Percentiles rank a stretch among this genome's conserved stretches.
Conservation (phyloP, 2,888 invertebrate species). For the Trisateles emortualis region DNA sequence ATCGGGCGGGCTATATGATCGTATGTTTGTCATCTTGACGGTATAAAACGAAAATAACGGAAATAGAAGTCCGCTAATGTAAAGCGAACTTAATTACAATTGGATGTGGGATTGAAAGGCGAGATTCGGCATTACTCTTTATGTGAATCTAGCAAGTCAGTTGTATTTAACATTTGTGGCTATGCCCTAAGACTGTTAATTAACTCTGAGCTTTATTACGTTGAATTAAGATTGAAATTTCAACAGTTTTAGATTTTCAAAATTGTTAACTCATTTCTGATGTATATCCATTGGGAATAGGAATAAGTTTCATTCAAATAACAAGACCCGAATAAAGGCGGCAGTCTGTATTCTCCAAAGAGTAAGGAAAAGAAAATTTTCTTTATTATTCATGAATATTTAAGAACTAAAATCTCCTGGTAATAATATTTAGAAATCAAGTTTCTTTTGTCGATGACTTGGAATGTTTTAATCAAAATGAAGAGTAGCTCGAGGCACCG, state of each 20-base stretch:
- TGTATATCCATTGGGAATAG: slow-evolving; percentile 47
- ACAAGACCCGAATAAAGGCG: slow-evolving; percentile 53
- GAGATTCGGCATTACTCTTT: neutral
- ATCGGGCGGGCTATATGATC: too few species aligned
- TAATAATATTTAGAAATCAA: slow-evolving; percentile 46
- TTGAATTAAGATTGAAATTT: slow-evolving; percentile 20
- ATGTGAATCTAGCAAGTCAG: neutral
- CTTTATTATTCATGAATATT: slow-evolving; percentile 54
- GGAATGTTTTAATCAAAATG: slow-evolving; percentile 30
- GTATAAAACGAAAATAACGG: too few species aligned
- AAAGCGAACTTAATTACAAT: neutral
- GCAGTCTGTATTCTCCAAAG: slow-evolving; percentile 49
- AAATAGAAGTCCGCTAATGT: neutral
- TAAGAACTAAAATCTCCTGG: slow-evolving; percentile 38
- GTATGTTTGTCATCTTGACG: too few species aligned
- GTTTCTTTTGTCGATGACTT: slow-evolving; percentile 32
- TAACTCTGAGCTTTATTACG: slow-evolving; percentile 16
- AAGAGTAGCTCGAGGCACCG: slow-evolving; percentile 3
- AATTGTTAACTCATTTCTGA: slow-evolving; percentile 50
- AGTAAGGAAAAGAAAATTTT: slow-evolving; percentile 41
- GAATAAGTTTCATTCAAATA: slow-evolving; percentile 62
- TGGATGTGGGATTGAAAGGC: neutral
- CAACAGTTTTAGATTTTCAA: slow-evolving; percentile 19
- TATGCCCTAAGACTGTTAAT: slow-evolving; percentile 4
- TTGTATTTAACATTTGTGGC: slow-evolving; percentile 1